Evolutionary conservation across 2,888 invertebrate genomes (phyloP), one percentile per base, ranked within the genome.

Genomic region (Euphydryas editha): DNA sequence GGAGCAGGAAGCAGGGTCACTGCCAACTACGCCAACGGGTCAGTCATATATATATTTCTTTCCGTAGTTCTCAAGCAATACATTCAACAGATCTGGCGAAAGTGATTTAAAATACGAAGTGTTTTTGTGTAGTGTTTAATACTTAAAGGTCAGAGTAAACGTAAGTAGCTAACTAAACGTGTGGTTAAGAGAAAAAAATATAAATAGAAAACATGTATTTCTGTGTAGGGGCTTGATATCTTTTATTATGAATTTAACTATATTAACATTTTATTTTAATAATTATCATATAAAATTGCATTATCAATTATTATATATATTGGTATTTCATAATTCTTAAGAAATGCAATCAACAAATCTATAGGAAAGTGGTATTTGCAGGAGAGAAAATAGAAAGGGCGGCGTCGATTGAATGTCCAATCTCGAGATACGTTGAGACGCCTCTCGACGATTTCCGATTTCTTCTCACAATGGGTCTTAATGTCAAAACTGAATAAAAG

Each of bases 361-460:
- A 49, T 11, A 59, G 56, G 42, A 44, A 62, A 62, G 55, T 61
- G 58, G 56, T 65, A 59, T 65, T 65, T 55, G 58, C 44, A 46
- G 59, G 55, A 30, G 55, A 49, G 49, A 68, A 69, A 67, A 70
- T 65, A 69, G 67, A 72, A 71, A 71, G 51, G 63, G 47, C 71
- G 71, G 70, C 76, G 75, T 73, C 71, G 62, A 74, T 73, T 75
- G 75, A 74, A 67, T 55, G 54, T 58, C 67, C 59, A 59, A 64
- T 69, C 64, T 62, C 63, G 67, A 75, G 78, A 79, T 78, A 78
- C 76, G 76, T 75, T 78, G 77, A 76, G 81, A 77, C 76, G 78
- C 73, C 75, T 79, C 78, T 77, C 79, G 78, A 82, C 81, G 82
- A 83, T 81, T 87, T 87, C 83, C 85, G 85, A 86, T 86, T 81